phyloP scores from a whole-genome alignment of 2,113 vertebrate species.

The Syrmaticus mikado region DNA sequence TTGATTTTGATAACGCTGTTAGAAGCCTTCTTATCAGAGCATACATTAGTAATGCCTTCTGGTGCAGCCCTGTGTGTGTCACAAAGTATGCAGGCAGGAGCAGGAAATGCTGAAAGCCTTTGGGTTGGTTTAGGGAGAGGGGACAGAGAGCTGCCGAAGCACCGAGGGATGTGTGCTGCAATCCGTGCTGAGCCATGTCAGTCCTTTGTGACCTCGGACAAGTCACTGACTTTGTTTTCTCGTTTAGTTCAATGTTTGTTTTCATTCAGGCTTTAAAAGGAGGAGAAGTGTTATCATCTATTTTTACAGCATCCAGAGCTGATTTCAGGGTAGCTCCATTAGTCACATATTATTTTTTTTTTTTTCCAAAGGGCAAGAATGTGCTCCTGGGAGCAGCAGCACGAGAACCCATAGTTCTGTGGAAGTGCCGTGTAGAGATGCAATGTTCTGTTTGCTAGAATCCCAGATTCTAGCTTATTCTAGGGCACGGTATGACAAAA shows the following conservation, averaged over 20 bases:
- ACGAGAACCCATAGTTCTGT: background rate
- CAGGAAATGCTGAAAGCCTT: background rate
- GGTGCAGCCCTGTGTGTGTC: background rate
- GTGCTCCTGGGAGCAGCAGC: background rate
- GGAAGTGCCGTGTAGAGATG: background rate
- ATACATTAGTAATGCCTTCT: background rate
- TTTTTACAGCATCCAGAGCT: background rate
- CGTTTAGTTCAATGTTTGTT: background rate
- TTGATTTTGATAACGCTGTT: background rate
- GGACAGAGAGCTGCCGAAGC: background rate
- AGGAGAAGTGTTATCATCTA: background rate
- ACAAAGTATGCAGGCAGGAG: background rate
- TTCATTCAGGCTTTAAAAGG: background rate
- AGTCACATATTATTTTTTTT: background rate
- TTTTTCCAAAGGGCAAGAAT: background rate
- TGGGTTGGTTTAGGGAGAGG: background rate
- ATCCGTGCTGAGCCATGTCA: background rate
- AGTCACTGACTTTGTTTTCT: background rate
- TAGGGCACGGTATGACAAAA: background rate
- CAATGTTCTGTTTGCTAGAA: background rate
- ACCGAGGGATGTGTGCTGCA: rapidly evolving
- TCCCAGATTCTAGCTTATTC: background rate
- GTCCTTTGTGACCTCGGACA: background rate
- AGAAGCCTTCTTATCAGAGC: background rate
- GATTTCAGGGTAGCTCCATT: background rate